These are phyloP conservation scores for Chloebia gouldiae DNA, from an alignment of 2,113 vertebrate species.

Conservation along the genomic window DNA sequence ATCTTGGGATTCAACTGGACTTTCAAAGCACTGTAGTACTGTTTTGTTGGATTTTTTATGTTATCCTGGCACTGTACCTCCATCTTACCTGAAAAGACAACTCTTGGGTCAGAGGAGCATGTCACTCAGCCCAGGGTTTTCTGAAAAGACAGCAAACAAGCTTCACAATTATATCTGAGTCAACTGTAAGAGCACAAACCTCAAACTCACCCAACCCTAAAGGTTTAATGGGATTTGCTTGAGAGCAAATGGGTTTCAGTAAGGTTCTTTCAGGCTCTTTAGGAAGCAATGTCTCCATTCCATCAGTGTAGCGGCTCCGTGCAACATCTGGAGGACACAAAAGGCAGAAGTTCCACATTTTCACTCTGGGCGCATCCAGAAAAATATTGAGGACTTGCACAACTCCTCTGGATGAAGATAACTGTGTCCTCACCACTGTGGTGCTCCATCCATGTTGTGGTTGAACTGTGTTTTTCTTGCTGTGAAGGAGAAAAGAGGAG, in stretches of 20 bases:
- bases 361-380: neutral
- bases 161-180: neutral
- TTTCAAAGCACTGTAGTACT: neutral
- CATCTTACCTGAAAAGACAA: neutral
- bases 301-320: neutral
- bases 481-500: neutral
- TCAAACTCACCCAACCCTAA: neutral
- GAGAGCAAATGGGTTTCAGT: neutral
- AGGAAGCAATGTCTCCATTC: neutral
- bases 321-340: neutral
- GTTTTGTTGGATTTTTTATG: neutral
- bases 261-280: neutral
- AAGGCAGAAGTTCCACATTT: neutral
- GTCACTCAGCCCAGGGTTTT: neutral
- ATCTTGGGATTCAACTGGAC: neutral
- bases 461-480: neutral
- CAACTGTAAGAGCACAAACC: neutral
- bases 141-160: neutral
- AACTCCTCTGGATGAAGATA: neutral
- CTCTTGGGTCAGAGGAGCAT: neutral
- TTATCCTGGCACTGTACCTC: neutral
- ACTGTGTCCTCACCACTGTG: accelerated
- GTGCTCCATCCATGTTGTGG: neutral
- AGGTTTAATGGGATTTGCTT: neutral
- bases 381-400: neutral